Evolutionary conservation across 1,140 invertebrate genomes (phyloP), one percentile per base, ranked within the genome.

Genomic region (Scaptodrosophila lebanonensis): DNA sequence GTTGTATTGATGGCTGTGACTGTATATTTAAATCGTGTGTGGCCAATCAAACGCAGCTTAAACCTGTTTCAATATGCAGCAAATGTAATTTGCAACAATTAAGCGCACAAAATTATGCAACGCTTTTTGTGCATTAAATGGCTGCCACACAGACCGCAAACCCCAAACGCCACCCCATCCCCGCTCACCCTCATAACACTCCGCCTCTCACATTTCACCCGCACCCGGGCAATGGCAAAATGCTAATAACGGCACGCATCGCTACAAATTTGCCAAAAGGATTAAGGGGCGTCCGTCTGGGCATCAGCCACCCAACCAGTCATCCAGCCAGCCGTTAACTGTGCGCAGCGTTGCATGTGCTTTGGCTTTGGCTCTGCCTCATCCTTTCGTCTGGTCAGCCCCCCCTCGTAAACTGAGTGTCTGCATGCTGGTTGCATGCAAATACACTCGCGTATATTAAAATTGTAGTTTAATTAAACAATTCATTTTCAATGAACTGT

Each of bases 11-110:
- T n/a, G n/a, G 7, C 11, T 51, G 29, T 29, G 30, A 29, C 9
- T 25, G 22, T 43, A 39, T 52, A 29, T 29, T 40, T 49, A 54
- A 73, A 53, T 25, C 22, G 3, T n/a, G n/a, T n/a, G n/a, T n/a
- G n/a, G n/a, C 57, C 69, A 68, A 75, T 73, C 64, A 51, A 58
- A 64, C 59, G 69, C 15, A 45, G 51, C 58, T 67, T 47, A 39
- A 51, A 51, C 29, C 39, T 32, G 16, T 25, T 16, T 32, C 11
- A 48, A 43, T 50, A 9, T 25, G 17, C 11, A 20, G 11, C n/a
- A n/a, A n/a, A n/a, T n/a, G n/a, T n/a, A n/a, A 25, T 25, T 4
- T 25, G 22, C 22, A 25, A 25, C 22, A 25, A 25, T 25, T 25
- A 25, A 27, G 18, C 60, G 38, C 66, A 39, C 27, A 20, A 53